Conservation (phyloP, 2,797 vertebrate genomes). For the Brotogeris chrysoptera region DNA sequence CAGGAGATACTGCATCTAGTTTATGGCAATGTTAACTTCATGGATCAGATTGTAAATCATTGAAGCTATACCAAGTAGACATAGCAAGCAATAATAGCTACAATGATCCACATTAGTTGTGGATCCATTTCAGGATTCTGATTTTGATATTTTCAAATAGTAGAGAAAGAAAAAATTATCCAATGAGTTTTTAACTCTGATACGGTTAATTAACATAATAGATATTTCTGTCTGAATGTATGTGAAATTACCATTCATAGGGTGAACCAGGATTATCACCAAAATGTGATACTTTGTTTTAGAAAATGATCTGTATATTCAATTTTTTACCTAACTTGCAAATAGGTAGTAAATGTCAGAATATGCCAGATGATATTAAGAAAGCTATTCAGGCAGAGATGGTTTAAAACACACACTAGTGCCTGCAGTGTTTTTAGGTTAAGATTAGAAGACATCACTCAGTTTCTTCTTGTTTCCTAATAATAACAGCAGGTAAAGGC, state of each 20-base stretch:
- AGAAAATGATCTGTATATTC: background rate
- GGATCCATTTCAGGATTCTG: background rate
- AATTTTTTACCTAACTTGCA: constrained; percentile 5
- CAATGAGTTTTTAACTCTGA: background rate
- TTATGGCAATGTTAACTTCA: background rate
- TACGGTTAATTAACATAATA: background rate
- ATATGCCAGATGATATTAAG: constrained; percentile 20
- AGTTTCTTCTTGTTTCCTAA: background rate
- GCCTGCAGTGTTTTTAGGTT: constrained; percentile 34
- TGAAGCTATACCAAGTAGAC: background rate
- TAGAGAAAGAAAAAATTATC: background rate
- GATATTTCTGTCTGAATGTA: background rate
- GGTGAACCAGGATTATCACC: background rate
- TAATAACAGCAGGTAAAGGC: constrained; percentile 17
- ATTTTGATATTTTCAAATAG: background rate
- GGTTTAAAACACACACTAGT: background rate
- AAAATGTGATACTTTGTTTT: background rate
- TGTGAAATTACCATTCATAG: background rate
- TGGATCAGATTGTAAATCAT: background rate
- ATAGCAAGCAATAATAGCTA: background rate
- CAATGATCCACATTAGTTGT: background rate
- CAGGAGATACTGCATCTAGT: background rate
- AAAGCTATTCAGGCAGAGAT: constrained; percentile 12
- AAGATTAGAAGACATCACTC: background rate
- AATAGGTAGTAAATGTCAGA: constrained; percentile 34